Evolutionary conservation across 2,888 invertebrate species (phyloP).

Genomic region (Melanotus villosus): DNA sequence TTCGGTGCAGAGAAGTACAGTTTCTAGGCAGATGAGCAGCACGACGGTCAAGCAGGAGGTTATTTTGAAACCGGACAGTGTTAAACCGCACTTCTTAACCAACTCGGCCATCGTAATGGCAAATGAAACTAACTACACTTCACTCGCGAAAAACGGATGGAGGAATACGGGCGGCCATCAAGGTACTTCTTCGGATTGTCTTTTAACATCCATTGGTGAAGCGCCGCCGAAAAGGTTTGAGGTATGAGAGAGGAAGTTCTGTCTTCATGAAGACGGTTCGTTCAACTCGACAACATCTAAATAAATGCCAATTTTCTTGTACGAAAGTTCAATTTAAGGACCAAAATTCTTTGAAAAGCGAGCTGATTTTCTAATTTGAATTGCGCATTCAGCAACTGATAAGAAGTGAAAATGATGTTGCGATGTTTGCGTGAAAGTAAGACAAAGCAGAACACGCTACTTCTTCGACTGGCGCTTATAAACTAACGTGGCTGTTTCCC

Average conservation of each 20-base stretch:
- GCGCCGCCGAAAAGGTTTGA: conserved; percentile 16
- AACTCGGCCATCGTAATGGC: conserved; percentile 55
- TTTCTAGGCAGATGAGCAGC: conserved; percentile 72
- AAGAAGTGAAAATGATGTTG: background rate
- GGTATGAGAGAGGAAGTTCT: background rate
- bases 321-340: background rate
- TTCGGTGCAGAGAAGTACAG: conserved; percentile 72
- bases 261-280: conserved; percentile 30
- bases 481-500: conserved; percentile 37
- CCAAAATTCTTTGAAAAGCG: too few species aligned
- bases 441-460: conserved; percentile 5
- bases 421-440: conserved; percentile 29
- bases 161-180: conserved; percentile 1
- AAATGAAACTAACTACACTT: conserved; percentile 37
- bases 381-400: background rate
- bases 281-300: conserved; percentile 7
- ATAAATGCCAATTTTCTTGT: background rate
- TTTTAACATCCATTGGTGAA: conserved; percentile 27
- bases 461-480: conserved; percentile 25
- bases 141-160: conserved; percentile 30
- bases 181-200: conserved; percentile 23
- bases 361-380: too few species aligned
- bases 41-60: conserved; percentile 72
- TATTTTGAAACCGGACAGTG: conserved; percentile 59
- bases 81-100: conserved; percentile 60